Evolutionary conservation across 2,113 vertebrate genomes (phyloP).

Genomic region (Cisticola juncidis): DNA sequence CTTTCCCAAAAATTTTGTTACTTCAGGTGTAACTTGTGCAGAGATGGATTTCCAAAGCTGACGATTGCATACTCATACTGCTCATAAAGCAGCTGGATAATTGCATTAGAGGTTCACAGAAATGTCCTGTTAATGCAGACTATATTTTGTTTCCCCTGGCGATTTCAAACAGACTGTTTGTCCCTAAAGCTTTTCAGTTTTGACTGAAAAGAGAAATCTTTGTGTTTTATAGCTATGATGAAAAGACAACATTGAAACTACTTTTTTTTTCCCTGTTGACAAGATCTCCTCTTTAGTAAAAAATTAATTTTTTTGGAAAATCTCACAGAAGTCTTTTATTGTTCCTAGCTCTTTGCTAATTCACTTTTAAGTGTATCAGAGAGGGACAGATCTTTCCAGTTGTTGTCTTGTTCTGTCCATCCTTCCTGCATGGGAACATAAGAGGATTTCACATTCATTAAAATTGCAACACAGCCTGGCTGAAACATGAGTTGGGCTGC

Average conservation of each 20-base stretch:
- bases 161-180: background rate
- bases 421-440: background rate
- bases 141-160: background rate
- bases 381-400: background rate
- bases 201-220: background rate
- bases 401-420: background rate
- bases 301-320: background rate
- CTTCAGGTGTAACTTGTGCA: background rate
- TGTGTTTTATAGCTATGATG: background rate
- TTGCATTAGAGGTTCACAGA: background rate
- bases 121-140: background rate
- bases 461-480: background rate
- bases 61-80: background rate
- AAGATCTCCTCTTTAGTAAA: background rate
- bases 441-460: conserved; percentile 11
- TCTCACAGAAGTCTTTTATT: background rate
- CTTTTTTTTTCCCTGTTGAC: background rate
- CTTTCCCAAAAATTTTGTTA: background rate
- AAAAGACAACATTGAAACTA: background rate
- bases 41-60: background rate
- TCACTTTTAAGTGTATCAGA: background rate
- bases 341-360: background rate
- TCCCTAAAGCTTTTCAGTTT: background rate
- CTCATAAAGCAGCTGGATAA: background rate
- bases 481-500: background rate